Evolutionary conservation across 1,140 invertebrate species (phyloP), one percentile per base, ranked within the genome.

Genomic region (Augochlora pura): DNA sequence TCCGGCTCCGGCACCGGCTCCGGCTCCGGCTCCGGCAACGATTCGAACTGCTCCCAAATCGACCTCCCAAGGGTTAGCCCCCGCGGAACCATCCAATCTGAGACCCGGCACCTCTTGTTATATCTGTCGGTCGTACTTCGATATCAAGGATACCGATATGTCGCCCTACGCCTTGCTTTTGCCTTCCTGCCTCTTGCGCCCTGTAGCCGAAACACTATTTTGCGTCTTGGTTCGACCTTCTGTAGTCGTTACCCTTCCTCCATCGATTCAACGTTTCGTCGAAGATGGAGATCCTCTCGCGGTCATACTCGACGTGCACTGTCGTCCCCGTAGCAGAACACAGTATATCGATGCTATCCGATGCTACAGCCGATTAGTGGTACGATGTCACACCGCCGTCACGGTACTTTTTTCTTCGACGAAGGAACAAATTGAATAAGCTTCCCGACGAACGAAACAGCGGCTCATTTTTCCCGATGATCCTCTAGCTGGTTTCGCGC

Each of bases 41-140:
- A n/a, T 7, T 87, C 86, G 65, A 77, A 82, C 74, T 86, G 86
- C 85, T 89, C 89, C 91, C 90, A 90, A 88, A 84, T 84, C 85
- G 89, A 88, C 80, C 86, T 88, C 81, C 81, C 83, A 70, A 88
- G 68, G 81, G 74, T 75, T 57, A 81, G 77, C 67, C 84, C 90
- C 84, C 90, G 88, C 86, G 89, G 91, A 89, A 91, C 89, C 92
- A 92, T 92, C 83, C 92, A 93, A 92, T 76, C 84, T 62, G 25
- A 75, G 39, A 54, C 60, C 74, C 6, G 21, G 49, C 21, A n/a
- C 42, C 52, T 32, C 8, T 54, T 71, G 10, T 8, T 42, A n/a
- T 21, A 39, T 12, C n/a, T 23, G 32, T 42, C 21, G n/a, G 21
- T 46, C 63, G 42, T 2, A 32, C 32, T 32, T 4, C 32, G 42